These are phyloP conservation scores for Eupithecia abbreviata DNA, from an alignment of 2,888 invertebrate species.

Conservation along the genomic window DNA sequence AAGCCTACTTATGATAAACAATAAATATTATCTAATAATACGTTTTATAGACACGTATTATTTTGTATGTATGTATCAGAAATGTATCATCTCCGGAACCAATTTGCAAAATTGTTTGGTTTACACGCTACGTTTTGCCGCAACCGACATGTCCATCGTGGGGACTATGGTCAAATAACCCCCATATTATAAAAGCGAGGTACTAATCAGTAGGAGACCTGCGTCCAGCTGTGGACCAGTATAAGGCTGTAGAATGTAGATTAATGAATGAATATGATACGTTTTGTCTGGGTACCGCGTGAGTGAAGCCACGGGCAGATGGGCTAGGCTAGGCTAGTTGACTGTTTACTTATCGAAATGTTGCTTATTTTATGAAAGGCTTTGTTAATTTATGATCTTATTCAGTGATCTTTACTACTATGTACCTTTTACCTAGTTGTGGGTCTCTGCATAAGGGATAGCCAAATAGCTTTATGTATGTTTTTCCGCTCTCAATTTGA, in stretches of 20 bases:
- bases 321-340: neutral
- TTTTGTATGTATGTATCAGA: neutral
- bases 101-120: too few species aligned
- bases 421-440: neutral
- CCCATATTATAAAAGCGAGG: too few species aligned
- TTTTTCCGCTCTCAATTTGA: neutral
- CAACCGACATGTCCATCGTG: too few species aligned
- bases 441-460: neutral
- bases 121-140: too few species aligned
- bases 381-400: neutral
- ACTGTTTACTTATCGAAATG: too few species aligned
- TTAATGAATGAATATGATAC: too few species aligned
- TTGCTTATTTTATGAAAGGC: too few species aligned
- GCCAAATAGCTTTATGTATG: neutral
- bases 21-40: neutral
- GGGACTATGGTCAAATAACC: too few species aligned
- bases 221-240: too few species aligned
- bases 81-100: neutral
- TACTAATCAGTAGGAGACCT: too few species aligned
- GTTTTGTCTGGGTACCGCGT: too few species aligned
- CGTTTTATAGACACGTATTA: neutral
- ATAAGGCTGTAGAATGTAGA: too few species aligned
- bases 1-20: neutral
- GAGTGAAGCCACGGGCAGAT: neutral
- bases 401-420: neutral